These are phyloP conservation scores for Edolisoma coerulescens DNA, from an alignment of 2,113 vertebrate genomes.

Conservation along the genomic window DNA sequence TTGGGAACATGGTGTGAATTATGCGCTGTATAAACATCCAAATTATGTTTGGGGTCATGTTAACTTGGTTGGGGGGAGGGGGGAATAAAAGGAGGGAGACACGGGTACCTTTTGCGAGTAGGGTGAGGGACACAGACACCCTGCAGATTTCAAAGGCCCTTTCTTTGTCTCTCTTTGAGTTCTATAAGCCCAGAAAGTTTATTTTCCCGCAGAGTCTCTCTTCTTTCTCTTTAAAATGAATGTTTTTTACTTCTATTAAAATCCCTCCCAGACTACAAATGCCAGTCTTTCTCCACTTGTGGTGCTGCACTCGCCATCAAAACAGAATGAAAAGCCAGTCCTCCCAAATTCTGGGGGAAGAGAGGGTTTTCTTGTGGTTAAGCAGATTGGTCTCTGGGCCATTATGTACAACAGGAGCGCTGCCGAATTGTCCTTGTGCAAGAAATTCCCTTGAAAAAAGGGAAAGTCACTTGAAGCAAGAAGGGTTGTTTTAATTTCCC, in stretches of 20 bases:
- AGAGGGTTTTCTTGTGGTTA: fast-evolving
- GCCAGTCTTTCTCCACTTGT: not conserved
- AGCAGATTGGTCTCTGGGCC: not conserved
- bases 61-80: not conserved
- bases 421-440: not conserved
- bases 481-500: not conserved
- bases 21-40: not conserved
- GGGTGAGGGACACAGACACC: not conserved
- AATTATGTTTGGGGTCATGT: not conserved
- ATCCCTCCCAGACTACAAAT: not conserved
- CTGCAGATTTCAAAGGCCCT: not conserved
- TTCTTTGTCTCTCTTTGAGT: not conserved
- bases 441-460: not conserved
- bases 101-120: fast-evolving
- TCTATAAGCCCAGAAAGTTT: not conserved
- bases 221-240: not conserved
- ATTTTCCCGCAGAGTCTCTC: not conserved
- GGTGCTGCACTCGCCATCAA: not conserved
- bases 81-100: not conserved
- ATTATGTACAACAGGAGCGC: fast-evolving
- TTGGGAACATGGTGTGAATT: not conserved
- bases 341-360: not conserved
- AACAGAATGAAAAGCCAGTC: not conserved
- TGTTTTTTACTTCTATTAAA: not conserved
- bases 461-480: not conserved